phyloP scores from a whole-genome alignment of 1,140 invertebrate genomes.

The Acyrthosiphon pisum region DNA sequence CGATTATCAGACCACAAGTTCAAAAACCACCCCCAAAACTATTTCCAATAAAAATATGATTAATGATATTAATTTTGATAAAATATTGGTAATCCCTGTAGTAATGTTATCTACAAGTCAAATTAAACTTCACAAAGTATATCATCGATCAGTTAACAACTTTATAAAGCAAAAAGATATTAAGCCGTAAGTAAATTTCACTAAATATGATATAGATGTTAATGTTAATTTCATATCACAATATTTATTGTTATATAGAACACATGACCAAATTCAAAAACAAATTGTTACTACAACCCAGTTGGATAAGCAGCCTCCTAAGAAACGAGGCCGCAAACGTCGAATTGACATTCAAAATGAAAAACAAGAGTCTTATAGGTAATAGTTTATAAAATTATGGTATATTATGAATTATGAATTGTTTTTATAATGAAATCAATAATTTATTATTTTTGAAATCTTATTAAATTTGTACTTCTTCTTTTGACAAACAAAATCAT shows the following conservation, averaged over 20 bases:
- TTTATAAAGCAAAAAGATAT: not conserved
- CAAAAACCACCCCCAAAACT: too few species aligned
- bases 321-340: slow-evolving; percentile 33
- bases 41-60: not conserved
- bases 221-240: not conserved
- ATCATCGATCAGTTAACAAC: not conserved
- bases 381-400: too few species aligned
- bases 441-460: too few species aligned
- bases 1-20: too few species aligned
- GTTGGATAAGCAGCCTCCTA: not conserved
- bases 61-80: not conserved
- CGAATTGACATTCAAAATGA: not conserved
- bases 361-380: not conserved
- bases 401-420: not conserved
- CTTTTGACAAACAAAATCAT: too few species aligned
- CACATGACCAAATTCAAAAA: not conserved
- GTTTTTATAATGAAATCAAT: too few species aligned
- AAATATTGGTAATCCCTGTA: not conserved
- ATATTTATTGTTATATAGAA: not conserved
- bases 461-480: too few species aligned
- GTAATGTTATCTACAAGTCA: not conserved
- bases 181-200: not conserved
- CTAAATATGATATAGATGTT: not conserved
- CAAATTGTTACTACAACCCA: not conserved
- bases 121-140: not conserved